These are phyloP conservation scores for Nothocercus nigrocapillus DNA, from an alignment of 2,113 vertebrate genomes.

Conservation along the genomic window DNA sequence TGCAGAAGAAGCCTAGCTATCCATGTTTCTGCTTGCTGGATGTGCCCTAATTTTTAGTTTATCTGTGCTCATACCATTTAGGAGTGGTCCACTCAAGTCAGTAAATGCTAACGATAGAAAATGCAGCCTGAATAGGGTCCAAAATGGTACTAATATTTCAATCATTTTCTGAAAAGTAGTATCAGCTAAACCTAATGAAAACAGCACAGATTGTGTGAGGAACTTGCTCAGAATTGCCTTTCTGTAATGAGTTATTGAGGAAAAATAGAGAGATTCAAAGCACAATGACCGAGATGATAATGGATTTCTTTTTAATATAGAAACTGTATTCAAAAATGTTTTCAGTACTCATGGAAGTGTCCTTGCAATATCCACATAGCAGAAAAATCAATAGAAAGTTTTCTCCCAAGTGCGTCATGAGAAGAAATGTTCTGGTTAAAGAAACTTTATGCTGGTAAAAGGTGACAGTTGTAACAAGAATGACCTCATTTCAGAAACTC, in stretches of 20 bases:
- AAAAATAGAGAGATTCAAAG: background rate
- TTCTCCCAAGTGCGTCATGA: background rate
- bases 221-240: background rate
- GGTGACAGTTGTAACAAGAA: background rate
- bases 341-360: background rate
- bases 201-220: background rate
- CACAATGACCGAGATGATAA: background rate
- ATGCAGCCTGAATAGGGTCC: background rate
- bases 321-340: background rate
- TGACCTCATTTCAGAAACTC: constrained; percentile 19
- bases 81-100: background rate
- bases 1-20: background rate
- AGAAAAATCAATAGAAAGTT: background rate
- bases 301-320: background rate
- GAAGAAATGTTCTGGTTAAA: constrained; percentile 3
- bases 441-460: background rate
- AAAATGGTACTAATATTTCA: background rate
- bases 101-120: background rate
- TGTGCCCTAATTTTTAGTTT: background rate
- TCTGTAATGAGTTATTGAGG: background rate
- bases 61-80: background rate
- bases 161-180: background rate
- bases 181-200: background rate
- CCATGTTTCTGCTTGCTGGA: background rate
- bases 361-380: background rate